A percentile compares a stretch with the other conserved stretches of the same genome.
Conservation (phyloP, 1,140 invertebrate genomes). For the Habropoda laboriosa region DNA sequence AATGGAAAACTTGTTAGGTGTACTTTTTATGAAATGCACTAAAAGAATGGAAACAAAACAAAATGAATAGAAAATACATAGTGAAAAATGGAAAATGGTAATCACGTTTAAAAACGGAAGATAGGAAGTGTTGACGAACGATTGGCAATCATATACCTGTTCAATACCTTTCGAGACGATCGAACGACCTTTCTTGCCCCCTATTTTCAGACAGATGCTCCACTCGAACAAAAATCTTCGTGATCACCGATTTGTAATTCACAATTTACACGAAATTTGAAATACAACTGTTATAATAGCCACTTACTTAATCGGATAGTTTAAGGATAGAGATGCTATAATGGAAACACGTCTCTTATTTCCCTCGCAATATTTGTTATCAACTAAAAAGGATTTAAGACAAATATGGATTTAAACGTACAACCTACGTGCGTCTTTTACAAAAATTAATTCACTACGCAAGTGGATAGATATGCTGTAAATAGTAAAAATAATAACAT, state of each 20-base stretch:
- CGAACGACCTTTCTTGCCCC: slow-evolving; percentile 8
- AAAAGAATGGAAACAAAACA: too few species aligned
- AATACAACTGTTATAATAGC: not conserved
- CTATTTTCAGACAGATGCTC: not conserved
- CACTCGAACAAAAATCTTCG: not conserved
- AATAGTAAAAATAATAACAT: not conserved
- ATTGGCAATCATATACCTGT: not conserved
- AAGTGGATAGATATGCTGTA: not conserved
- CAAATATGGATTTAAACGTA: not conserved
- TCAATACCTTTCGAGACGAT: slow-evolving; percentile 3
- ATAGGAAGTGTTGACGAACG: too few species aligned
- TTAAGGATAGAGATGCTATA: not conserved
- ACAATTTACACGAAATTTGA: not conserved
- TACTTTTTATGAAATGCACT: not conserved
- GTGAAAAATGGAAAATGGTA: not conserved
- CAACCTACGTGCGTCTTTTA: slow-evolving; percentile 2
- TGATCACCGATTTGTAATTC: not conserved
- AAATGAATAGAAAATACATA: not conserved
- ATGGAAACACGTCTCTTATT: not conserved
- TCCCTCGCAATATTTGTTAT: not conserved
- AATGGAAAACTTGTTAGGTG: not conserved
- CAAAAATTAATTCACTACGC: slow-evolving; percentile 3
- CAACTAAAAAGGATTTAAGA: not conserved
- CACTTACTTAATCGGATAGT: not conserved
- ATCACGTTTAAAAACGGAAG: not conserved